phyloP scores from a whole-genome alignment of 2,888 invertebrate species.

The Dryobota labecula region DNA sequence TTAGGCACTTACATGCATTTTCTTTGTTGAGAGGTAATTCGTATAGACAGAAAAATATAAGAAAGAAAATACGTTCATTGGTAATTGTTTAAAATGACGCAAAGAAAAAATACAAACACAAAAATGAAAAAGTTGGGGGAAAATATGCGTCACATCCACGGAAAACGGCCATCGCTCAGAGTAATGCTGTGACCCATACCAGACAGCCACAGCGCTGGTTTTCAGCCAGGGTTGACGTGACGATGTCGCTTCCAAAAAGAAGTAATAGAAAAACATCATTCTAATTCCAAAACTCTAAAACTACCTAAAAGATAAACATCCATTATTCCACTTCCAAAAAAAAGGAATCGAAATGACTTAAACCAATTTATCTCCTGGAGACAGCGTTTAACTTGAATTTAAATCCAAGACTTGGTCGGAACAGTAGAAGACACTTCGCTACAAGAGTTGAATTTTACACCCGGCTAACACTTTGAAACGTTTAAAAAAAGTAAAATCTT shows the following conservation, averaged over 20 bases:
- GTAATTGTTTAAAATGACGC: no score
- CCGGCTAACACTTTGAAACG: conserved; percentile 54
- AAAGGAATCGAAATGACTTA: conserved; percentile 42
- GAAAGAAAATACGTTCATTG: not conserved
- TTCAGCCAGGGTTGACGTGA: no score
- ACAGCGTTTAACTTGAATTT: conserved; percentile 60
- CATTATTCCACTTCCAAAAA: conserved; percentile 20
- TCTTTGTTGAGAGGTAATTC: not conserved
- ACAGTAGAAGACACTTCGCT: conserved; percentile 48
- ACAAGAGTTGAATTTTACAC: conserved; percentile 62
- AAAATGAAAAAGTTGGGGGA: no score
- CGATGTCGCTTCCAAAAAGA: no score
- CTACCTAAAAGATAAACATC: conserved; percentile 28
- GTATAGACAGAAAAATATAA: not conserved
- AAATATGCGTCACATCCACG: no score
- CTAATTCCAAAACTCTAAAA: conserved; percentile 19
- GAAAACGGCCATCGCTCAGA: no score
- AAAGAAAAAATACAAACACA: no score
- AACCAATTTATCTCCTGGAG: conserved; percentile 59
- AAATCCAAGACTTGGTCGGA: conserved; percentile 55
- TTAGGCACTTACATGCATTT: not conserved
- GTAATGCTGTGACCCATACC: no score
- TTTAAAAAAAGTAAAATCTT: conserved; percentile 60
- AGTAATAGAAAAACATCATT: not conserved
- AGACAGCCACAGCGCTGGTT: no score